Conservation (phyloP, 2,888 invertebrate genomes). For the Leptinotarsa rubiginosa region DNA sequence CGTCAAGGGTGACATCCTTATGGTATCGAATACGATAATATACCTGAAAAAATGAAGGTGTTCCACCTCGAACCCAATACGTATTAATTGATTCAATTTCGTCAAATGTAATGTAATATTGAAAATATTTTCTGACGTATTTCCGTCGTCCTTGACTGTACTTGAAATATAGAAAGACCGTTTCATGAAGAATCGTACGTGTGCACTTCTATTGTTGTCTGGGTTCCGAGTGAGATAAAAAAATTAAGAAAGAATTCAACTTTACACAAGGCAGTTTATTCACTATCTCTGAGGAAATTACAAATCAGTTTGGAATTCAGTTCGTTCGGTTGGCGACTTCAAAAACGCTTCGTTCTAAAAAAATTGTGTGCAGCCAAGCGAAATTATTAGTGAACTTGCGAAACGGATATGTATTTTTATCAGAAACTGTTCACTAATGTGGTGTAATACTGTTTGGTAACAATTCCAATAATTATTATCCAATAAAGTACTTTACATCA, state of each 20-base stretch:
- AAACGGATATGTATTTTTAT: constrained; percentile 19
- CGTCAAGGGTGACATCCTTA: too few relatives aligned
- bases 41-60: too few relatives aligned
- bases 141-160: constrained; percentile 19
- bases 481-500: too few relatives aligned
- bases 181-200: constrained; percentile 17
- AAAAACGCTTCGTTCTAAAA: constrained; percentile 27
- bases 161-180: neutral
- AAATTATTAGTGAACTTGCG: constrained; percentile 24
- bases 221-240: constrained; percentile 9
- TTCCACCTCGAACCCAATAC: neutral
- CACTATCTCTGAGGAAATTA: constrained; percentile 21
- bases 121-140: constrained; percentile 6
- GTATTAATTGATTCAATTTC: neutral
- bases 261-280: constrained; percentile 6
- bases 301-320: constrained; percentile 29
- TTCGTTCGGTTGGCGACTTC: constrained; percentile 4
- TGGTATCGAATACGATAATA: too few relatives aligned
- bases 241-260: neutral
- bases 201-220: constrained; percentile 17
- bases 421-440: neutral
- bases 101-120: neutral
- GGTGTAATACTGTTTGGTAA: neutral
- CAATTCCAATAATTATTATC: too few relatives aligned
- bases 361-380: constrained; percentile 32